Conservation (phyloP, 2,113 vertebrate species). For the Cranoglanis bouderius region DNA sequence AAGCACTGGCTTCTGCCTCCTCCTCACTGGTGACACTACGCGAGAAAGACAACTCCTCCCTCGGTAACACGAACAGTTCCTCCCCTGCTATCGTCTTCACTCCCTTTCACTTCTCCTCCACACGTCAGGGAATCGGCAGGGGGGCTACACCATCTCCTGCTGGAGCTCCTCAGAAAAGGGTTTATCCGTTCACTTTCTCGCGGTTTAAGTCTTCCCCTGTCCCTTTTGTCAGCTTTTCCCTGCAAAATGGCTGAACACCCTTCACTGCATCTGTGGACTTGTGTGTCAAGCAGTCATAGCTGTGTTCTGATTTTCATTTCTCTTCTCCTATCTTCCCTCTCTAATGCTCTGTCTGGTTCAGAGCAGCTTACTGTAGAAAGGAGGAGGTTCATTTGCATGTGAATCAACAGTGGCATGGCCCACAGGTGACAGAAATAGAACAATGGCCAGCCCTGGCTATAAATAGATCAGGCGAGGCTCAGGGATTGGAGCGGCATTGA, state of each 20-base stretch:
- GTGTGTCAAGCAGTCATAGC: conserved; percentile 50
- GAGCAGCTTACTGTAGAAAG: conserved; percentile 69
- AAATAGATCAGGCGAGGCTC: conserved; percentile 98
- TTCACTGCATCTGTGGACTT: conserved; percentile 27
- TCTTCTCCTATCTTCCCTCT: conserved; percentile 16
- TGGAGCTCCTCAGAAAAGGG: neutral
- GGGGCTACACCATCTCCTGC: conserved; percentile 37
- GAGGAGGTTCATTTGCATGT: conserved; percentile 94
- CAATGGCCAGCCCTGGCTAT: conserved; percentile 98
- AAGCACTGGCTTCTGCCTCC: conserved; percentile 43
- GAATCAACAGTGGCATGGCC: conserved; percentile 96
- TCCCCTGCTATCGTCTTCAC: conserved; percentile 32
- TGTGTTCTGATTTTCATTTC: conserved; percentile 19
- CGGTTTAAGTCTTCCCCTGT: neutral
- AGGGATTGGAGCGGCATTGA: conserved; percentile 98
- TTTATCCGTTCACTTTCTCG: neutral
- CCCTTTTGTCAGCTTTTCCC: neutral
- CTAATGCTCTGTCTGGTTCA: conserved; percentile 55
- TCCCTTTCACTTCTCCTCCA: conserved; percentile 34
- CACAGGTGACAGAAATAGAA: conserved; percentile 99
- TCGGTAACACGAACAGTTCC: conserved; percentile 39
- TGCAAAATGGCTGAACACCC: neutral
- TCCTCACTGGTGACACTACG: conserved; percentile 39
- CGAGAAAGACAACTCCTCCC: conserved; percentile 47
- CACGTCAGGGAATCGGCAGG: conserved; percentile 37